phyloP scores from a whole-genome alignment of 2,797 vertebrate species.

The Helostoma temminkii region DNA sequence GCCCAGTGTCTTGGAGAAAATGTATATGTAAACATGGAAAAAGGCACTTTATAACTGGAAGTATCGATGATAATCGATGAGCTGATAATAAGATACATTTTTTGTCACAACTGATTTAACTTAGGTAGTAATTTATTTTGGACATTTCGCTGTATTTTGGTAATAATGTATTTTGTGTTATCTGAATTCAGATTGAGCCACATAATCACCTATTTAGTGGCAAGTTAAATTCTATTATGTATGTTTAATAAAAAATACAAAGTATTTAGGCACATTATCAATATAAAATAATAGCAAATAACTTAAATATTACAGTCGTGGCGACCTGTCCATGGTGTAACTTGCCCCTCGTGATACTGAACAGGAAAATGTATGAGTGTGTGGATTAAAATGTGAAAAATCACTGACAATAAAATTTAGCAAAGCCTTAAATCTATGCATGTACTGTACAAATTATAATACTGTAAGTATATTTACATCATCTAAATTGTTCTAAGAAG shows the following conservation, averaged over 20 bases:
- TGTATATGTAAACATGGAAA: slow-evolving; percentile 69
- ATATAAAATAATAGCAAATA: too few species aligned
- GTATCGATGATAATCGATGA: slow-evolving; percentile 26
- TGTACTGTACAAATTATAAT: neutral
- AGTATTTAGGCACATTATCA: neutral
- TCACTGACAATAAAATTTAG: neutral
- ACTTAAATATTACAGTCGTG: too few species aligned
- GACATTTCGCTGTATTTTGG: neutral
- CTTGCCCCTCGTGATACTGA: neutral
- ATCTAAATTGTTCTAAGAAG: slow-evolving; percentile 9
- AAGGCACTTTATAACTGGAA: slow-evolving; percentile 38
- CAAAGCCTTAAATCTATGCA: neutral
- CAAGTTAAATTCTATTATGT: neutral
- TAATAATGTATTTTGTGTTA: too few species aligned
- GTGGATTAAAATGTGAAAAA: neutral
- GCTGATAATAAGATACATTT: slow-evolving; percentile 17
- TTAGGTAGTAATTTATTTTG: neutral
- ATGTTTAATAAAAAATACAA: neutral
- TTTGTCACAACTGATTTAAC: neutral
- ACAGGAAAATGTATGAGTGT: neutral
- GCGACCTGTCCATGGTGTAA: neutral
- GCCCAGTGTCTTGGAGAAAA: slow-evolving; percentile 62
- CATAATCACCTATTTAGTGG: neutral
- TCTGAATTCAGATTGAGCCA: neutral
- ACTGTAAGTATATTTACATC: neutral